Evolutionary conservation across 2,113 vertebrate genomes (phyloP).

Genomic region (Dipodomys stephensi): DNA sequence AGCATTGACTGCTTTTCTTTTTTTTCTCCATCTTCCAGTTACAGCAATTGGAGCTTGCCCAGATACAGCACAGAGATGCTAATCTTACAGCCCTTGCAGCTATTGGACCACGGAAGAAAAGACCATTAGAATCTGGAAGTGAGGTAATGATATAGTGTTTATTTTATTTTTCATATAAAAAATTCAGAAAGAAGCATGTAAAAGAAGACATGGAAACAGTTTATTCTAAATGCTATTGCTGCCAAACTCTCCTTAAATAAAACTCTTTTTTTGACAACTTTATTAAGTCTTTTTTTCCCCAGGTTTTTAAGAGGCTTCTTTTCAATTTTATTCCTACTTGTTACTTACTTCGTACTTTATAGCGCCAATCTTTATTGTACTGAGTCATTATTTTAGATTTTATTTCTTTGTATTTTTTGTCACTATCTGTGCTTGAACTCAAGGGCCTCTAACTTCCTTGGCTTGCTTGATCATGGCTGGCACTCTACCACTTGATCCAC

Average conservation of each 20-base stretch:
- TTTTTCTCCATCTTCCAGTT: slow-evolving; percentile 86
- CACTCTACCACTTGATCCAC: too few species aligned
- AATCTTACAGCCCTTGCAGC: slow-evolving; percentile 97
- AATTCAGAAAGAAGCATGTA: background rate
- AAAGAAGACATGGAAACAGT: background rate
- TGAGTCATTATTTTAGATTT: slow-evolving; percentile 33
- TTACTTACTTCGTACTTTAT: background rate
- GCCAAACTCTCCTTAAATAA: slow-evolving; percentile 9
- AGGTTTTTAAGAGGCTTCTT: background rate
- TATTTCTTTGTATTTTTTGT: background rate
- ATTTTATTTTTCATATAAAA: slow-evolving; percentile 47
- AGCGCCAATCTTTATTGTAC: background rate
- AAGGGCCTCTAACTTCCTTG: too few species aligned
- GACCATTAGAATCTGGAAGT: slow-evolving; percentile 88
- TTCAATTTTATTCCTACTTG: slow-evolving; percentile 21
- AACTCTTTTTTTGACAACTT: background rate
- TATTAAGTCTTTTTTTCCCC: slow-evolving; percentile 38
- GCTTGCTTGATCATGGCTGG: too few species aligned
- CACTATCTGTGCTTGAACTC: too few species aligned
- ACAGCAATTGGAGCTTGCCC: slow-evolving; percentile 94
- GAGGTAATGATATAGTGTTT: slow-evolving; percentile 86
- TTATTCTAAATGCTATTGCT: background rate
- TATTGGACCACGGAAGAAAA: slow-evolving; percentile 96
- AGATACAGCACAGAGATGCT: slow-evolving; percentile 94
- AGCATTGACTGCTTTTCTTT: background rate